Evolutionary conservation across 1,140 invertebrate species (phyloP), one percentile per base, ranked within the genome.

Genomic region (Phortica variegata): DNA sequence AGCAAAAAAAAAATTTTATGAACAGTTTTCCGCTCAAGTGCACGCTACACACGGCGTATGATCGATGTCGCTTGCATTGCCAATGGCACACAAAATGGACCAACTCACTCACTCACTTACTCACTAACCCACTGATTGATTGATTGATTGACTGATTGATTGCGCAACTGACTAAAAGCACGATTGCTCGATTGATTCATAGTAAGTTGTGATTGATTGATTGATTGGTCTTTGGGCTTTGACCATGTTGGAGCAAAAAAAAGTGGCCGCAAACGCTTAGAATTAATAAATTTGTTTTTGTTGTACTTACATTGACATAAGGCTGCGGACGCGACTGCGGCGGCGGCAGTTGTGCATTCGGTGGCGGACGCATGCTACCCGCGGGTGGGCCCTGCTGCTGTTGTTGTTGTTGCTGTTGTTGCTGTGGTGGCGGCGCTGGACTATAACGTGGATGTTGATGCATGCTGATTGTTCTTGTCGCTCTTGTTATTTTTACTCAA

Each of bases 1-100:
- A 13, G 33, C 1, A 16, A 36, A 32, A 52, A 52, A 58, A 52
- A 62, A 62, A 62, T 55, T 52, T 55, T 34, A 29, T 29, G 60
- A 7, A 6, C 60, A 61, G 62, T 62, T 62, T 62, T 62, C 60
- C 60, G 61, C 60, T 62, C 34, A 62, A 62, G 56, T 62, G 60
- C 44, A 41, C 46, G 23, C 5, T 26, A 21, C 52, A 56, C 33
- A 49, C 60, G 62, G 60, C 60, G 60, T 58, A 62, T 62, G 60
- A 61, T 60, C 61, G 52, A 61, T 61, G 60, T 61, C 60, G 60
- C 61, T 58, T 58, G 60, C 60, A 62, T 42, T 41, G 12, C 38
- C n/a, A n/a, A n/a, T n/a, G n/a, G n/a, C n/a, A n/a, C n/a, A 26
- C 23, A 26, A 26, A 26, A 26, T 26, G 5, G 5, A 10, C 10